Conservation (phyloP, 2,797 vertebrate genomes). For the Morelia viridis region DNA sequence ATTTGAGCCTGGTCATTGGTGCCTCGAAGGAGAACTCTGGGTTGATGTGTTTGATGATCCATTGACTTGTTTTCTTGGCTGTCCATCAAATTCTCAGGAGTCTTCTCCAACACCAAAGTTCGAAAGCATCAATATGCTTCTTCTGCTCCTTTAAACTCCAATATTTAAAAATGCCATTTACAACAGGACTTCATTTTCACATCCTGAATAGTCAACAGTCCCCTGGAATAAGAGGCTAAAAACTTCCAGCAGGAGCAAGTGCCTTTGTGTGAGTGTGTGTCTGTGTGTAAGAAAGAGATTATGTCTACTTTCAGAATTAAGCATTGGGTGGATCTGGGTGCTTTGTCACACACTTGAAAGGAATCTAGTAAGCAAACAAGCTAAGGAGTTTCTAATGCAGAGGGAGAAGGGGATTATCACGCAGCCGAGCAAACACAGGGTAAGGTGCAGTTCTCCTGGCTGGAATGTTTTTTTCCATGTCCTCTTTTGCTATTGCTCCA, state of each 20-base stretch:
- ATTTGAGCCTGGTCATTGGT: not conserved
- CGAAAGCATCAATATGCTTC: not conserved
- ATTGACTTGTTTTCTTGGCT: not conserved
- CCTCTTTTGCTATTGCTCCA: not conserved
- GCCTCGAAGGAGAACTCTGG: not conserved
- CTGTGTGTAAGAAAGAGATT: not conserved
- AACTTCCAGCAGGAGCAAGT: not conserved
- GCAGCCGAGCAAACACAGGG: not conserved
- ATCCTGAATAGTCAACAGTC: not conserved
- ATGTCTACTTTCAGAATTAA: not conserved
- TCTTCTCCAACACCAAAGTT: not conserved
- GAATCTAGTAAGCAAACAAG: constrained; percentile 11
- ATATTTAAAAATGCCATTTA: not conserved
- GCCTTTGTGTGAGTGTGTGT: not conserved
- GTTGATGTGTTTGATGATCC: not conserved
- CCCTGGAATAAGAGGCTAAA: not conserved
- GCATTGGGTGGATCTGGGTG: not conserved
- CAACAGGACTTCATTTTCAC: not conserved
- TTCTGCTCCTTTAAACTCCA: not conserved
- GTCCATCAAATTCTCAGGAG: not conserved
- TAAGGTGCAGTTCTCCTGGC: not conserved
- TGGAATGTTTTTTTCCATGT: not conserved
- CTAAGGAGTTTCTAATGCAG: not conserved
- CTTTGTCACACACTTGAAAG: not conserved
- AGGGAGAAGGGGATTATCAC: not conserved